Base-by-base conservation (phyloP, 2,113 vertebrate genomes). In the Epinephelus lanceolatus region DNA sequence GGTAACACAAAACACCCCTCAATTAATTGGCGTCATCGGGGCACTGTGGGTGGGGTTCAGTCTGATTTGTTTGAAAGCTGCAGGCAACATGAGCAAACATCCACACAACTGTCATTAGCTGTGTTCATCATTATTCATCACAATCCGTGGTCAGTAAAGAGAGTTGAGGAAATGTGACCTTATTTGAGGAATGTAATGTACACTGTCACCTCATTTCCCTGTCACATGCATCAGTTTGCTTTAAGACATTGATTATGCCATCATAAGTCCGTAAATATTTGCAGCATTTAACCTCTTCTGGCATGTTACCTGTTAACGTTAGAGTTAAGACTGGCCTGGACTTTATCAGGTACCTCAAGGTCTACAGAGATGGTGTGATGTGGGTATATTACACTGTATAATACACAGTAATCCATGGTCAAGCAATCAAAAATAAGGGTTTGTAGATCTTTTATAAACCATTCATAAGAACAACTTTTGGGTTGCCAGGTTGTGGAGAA, bases 221-320 rank as follows among this genome's bases (percentile, higher is more conserved):
- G 4, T 21, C 61, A 57, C 65, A 53, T 8, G 19, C 23, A 23
- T 37, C 4, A 40, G 4, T 19, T 76, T 25, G 18, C 42, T 27
- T 53, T n/a, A 7, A 8, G 37, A 14, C 21, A 45, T 40, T 59
- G 1, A 53, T 49, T 74, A 14, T 60, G 13, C 5, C 40, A 33
- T 0, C 76, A 45, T 66, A 6, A 74, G 8, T 55, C 25, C 59
- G 27, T 59, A 45, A 23, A 69, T 76, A 63, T 78, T 76, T 69
- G 72, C 67, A 87, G 45, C 76, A 40, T 14, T 25, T 70, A 65
- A 80, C 77, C 70, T 71, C 67, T 11, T 33, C n/a, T 42, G 60
- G 60, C 79, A 2, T 67, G 12, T 63, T 51, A 40, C 7, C 59
- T 72, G 14, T 66, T 56, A 53, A 62, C 0, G 25, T 6, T 0